phyloP scores from a whole-genome alignment of 2,113 vertebrate species.

The Rhinolophus ferrumequinum region DNA sequence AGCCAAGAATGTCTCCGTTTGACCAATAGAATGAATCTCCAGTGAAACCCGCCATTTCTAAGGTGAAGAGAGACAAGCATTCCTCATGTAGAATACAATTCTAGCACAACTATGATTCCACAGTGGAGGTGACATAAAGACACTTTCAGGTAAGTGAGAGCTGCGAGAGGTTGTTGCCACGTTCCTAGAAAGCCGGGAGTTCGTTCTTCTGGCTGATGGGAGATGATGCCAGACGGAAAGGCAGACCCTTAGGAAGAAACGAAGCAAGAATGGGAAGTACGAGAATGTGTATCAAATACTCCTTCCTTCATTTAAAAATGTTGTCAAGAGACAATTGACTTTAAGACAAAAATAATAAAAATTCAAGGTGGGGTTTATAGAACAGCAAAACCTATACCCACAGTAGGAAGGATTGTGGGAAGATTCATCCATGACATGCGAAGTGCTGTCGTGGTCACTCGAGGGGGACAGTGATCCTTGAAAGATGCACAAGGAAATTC shows the following conservation, averaged over 20 bases:
- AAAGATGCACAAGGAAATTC: fast-evolving
- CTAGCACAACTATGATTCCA: no score
- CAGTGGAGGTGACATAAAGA: no score
- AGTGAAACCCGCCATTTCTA: no score
- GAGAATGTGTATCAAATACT: neutral
- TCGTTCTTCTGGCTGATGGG: no score
- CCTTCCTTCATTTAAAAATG: neutral
- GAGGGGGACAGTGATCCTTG: neutral
- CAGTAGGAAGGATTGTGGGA: no score
- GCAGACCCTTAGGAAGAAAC: fast-evolving
- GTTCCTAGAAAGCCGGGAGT: neutral
- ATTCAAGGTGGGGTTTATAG: neutral
- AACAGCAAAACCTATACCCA: no score
- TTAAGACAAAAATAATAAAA: neutral
- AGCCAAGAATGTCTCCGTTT: no score
- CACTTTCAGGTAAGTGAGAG: no score
- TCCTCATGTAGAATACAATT: no score
- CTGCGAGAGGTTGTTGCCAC: no score
- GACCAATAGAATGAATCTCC: no score
- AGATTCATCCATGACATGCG: fast-evolving
- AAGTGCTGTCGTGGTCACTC: fast-evolving
- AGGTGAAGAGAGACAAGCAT: no score
- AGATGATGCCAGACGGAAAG: neutral
- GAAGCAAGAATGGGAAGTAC: fast-evolving
- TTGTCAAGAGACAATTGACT: neutral